Conservation (phyloP, 2,888 invertebrate genomes). For the Drosophila neotestacea region DNA sequence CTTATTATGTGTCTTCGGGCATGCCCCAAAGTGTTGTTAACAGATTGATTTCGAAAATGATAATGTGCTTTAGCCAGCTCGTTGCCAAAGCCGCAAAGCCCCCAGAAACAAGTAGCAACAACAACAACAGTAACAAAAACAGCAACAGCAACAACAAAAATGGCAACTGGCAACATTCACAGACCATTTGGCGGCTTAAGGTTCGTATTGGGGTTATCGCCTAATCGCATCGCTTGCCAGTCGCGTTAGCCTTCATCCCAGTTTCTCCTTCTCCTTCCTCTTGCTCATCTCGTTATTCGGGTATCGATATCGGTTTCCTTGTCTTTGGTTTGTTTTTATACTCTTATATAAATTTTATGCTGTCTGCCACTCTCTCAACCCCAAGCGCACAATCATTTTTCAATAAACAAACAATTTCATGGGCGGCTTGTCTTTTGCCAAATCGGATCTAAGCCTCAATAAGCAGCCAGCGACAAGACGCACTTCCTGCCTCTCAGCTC, state of each 20-base stretch:
- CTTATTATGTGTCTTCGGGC: constrained; percentile 40
- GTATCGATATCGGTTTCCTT: constrained; percentile 49
- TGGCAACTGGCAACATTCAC: constrained; percentile 72
- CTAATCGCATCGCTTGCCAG: constrained; percentile 74
- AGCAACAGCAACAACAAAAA: constrained; percentile 40
- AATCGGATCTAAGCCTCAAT: constrained; percentile 82
- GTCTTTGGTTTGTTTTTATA: constrained; percentile 50
- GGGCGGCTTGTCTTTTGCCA: constrained; percentile 76
- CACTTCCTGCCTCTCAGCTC: constrained; percentile 60
- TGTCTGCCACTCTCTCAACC: constrained; percentile 21
- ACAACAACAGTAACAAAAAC: constrained; percentile 17
- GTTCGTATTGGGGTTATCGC: constrained; percentile 78
- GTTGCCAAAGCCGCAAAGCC: constrained; percentile 71
- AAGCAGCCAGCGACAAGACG: constrained; percentile 80
- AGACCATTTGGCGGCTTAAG: constrained; percentile 81
- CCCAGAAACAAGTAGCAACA: constrained; percentile 48
- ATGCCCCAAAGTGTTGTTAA: constrained; percentile 76
- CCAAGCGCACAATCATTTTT: constrained; percentile 75
- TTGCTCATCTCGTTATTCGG: constrained; percentile 30
- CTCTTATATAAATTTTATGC: constrained; percentile 33
- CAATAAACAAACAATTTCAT: constrained; percentile 82
- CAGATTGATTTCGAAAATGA: constrained; percentile 81
- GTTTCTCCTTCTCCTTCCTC: constrained; percentile 3
- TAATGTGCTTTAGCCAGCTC: constrained; percentile 65
- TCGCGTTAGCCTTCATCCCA: constrained; percentile 10